phyloP scores from a whole-genome alignment of 2,888 invertebrate genomes.

The Cynaeus angustus region DNA sequence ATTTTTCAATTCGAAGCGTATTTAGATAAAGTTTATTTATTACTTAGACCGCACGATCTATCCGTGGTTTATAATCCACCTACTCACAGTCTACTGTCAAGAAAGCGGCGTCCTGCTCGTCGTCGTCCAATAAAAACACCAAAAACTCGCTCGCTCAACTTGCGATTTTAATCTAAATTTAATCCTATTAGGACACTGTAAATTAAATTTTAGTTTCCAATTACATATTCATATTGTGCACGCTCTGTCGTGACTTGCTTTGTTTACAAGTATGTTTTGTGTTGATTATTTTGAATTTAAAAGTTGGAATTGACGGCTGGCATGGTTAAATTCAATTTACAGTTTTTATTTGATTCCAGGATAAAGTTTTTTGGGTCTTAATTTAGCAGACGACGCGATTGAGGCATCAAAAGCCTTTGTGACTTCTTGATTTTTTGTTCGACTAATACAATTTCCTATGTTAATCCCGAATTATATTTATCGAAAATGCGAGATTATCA shows the following conservation, averaged over 20 bases:
- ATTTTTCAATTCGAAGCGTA: constrained; percentile 39
- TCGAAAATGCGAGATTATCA: too few species aligned
- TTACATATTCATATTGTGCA: constrained; percentile 62
- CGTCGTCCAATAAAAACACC: constrained; percentile 47
- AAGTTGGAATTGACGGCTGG: constrained; percentile 40
- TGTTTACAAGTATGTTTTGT: constrained; percentile 54
- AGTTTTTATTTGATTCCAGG: neutral
- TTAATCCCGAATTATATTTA: constrained; percentile 27
- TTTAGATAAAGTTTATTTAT: constrained; percentile 37
- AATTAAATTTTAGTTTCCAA: constrained; percentile 63
- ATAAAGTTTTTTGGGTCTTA: constrained; percentile 20
- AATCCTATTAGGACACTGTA: constrained; percentile 60
- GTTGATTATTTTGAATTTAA: constrained; percentile 26
- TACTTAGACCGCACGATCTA: constrained; percentile 10
- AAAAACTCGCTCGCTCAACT: constrained; percentile 51
- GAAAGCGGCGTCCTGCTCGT: constrained; percentile 1
- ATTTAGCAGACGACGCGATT: constrained; percentile 11
- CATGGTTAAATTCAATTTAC: constrained; percentile 23
- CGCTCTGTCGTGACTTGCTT: constrained; percentile 52
- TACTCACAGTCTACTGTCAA: constrained; percentile 24
- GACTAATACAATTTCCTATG: constrained; percentile 28
- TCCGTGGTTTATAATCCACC: neutral
- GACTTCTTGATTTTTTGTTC: constrained; percentile 23
- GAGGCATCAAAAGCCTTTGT: constrained; percentile 15
- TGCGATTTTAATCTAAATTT: constrained; percentile 61